Conservation (phyloP, 2,797 vertebrate species). For the Paramormyrops hopkinsi region DNA sequence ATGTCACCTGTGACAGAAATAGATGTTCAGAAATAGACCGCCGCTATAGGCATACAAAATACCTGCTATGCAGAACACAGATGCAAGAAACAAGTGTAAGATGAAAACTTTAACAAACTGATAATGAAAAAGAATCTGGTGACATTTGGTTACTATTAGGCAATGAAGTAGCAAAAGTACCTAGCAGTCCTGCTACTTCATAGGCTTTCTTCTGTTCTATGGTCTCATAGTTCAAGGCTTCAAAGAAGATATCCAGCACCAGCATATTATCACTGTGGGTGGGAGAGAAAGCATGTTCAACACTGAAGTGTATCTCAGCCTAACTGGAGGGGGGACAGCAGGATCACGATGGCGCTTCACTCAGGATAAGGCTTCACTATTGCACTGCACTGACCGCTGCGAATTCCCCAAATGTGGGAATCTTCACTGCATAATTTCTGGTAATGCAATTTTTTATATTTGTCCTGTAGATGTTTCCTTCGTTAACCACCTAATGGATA, state of each 20-base stretch:
- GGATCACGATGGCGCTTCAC: background rate
- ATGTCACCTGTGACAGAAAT: conserved; percentile 78
- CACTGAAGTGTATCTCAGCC: background rate
- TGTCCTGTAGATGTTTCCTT: background rate
- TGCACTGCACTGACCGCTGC: background rate
- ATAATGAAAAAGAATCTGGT: background rate
- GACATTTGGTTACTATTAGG: background rate
- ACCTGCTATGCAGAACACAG: background rate
- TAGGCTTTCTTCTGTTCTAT: conserved; percentile 98
- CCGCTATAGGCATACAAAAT: background rate
- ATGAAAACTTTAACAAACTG: background rate
- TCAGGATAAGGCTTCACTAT: background rate
- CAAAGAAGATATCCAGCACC: conserved; percentile 96
- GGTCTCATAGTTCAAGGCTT: conserved; percentile 96
- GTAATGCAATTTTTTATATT: background rate
- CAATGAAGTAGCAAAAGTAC: conserved; percentile 52
- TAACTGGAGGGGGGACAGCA: background rate
- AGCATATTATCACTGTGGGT: conserved; percentile 85
- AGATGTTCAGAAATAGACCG: background rate
- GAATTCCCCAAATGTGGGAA: background rate
- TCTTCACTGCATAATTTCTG: background rate
- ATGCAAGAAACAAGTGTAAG: background rate
- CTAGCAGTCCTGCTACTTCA: conserved; percentile 92
- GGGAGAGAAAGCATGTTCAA: conserved; percentile 15
- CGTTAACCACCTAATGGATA: background rate